Conservation (phyloP, 1,140 invertebrate species). For the Meloidogyne floridensis region DNA sequence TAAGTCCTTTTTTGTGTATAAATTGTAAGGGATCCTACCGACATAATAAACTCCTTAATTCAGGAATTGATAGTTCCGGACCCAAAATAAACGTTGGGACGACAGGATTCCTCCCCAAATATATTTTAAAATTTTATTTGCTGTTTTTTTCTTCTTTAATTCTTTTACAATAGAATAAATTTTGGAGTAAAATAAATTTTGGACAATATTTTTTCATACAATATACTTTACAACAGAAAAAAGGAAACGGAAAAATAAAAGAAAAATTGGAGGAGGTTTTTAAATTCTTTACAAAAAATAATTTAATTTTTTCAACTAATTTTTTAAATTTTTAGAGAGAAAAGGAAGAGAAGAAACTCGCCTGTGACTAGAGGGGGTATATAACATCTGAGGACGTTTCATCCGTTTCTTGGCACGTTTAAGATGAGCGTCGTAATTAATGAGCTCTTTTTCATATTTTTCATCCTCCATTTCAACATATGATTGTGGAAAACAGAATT, state of each 20-base stretch:
- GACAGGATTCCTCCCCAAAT: no score
- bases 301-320: slow-evolving; percentile 22
- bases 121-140: no score
- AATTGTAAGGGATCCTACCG: no score
- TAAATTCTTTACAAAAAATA: neutral
- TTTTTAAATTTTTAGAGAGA: neutral
- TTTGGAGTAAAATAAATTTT: no score
- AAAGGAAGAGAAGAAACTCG: neutral
- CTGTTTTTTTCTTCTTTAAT: no score
- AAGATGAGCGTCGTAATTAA: slow-evolving; percentile 19
- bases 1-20: no score
- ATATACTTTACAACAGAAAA: slow-evolving; percentile 11
- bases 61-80: no score
- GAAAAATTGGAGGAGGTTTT: neutral
- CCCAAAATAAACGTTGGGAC: no score
- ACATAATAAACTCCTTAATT: no score
- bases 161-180: no score
- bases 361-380: neutral
- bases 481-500: slow-evolving; percentile 25
- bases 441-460: slow-evolving; percentile 11
- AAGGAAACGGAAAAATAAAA: neutral
- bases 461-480: slow-evolving; percentile 27
- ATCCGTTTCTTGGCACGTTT: slow-evolving; percentile 17
- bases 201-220: neutral
- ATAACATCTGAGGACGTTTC: neutral